Evolutionary conservation across 2,888 invertebrate species (phyloP), one percentile per base, ranked within the genome.

Genomic region (Merodon equestris): DNA sequence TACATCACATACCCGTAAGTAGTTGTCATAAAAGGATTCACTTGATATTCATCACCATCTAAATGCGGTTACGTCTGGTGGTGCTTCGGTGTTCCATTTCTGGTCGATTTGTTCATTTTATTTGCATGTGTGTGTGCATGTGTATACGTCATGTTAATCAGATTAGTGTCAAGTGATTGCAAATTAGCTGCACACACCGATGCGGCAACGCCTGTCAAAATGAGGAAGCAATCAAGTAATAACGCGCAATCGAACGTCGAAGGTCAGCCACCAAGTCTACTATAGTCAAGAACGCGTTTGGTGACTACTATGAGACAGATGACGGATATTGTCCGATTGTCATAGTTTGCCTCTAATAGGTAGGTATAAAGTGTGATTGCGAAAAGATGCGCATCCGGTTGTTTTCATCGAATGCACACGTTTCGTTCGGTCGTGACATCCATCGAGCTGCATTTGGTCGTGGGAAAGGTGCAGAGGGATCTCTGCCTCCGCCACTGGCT

Each of bases 21-120:
- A 72, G 72, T 72, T 79, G 79, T 79, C 74, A 83, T 87, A 87
- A 87, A 88, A 87, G 87, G 88, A 87, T 87, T 88, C 87, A 87
- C 87, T 87, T 87, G 86, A 88, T 88, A 87, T 87, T 86, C 87
- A 87, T 27, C 27, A 87, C 85, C 87, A 86, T 88, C 88, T 87
- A 84, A 73, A 74, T 58, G 63, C 60, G 64, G 63, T 79, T 72
- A 63, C 63, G 58, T 73, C 27, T 27, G 27, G 2, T 53, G 68
- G 67, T 74, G 19, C 56, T 40, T 54, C 42, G 58, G 66, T 73
- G 79, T 79, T 79, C 74, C 64, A 79, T 74, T 79, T 79, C 74
- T 74, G 68, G 74, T 51, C 56, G 63, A 61, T 81, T 61, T 81
- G n/a, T n/a, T n/a, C n/a, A n/a, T n/a, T n/a, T n/a, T n/a, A n/a